A percentile compares a stretch with the other conserved stretches of the same genome.
Evolutionary conservation across 2,797 vertebrate species (phyloP).

Genomic region (Sus cebifrons): DNA sequence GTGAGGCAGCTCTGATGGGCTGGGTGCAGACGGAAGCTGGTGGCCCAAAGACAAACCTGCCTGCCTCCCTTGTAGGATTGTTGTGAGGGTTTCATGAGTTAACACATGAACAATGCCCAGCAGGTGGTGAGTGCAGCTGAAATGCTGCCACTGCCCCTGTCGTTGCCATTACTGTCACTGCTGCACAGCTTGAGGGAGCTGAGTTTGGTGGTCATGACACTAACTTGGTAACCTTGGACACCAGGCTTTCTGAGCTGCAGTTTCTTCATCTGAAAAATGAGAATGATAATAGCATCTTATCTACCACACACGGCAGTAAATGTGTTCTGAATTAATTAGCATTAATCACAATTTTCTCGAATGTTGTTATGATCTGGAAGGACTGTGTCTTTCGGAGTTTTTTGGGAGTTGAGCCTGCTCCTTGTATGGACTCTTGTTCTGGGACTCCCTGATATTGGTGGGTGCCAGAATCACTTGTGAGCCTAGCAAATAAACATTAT

Average conservation of each 20-base stretch:
- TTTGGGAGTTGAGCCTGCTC: background rate
- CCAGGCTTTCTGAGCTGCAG: background rate
- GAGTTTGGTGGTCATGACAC: background rate
- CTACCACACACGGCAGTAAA: background rate
- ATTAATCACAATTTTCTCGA: background rate
- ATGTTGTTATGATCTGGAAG: background rate
- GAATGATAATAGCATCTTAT: background rate
- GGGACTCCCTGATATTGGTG: background rate
- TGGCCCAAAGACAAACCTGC: background rate
- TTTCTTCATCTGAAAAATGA: constrained; percentile 44
- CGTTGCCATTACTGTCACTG: background rate
- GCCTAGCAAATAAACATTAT: constrained; percentile 49
- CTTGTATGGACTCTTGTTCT: constrained; percentile 42
- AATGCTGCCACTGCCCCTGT: background rate
- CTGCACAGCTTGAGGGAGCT: background rate
- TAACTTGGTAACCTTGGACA: background rate
- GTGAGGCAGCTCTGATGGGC: background rate
- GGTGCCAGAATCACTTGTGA: constrained; percentile 36
- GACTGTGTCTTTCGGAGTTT: background rate
- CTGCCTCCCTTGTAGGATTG: background rate
- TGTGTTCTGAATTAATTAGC: constrained; percentile 13
- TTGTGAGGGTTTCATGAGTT: background rate
- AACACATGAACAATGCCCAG: background rate
- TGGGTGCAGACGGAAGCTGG: background rate
- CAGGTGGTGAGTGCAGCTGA: background rate